Percentiles rank a stretch among this genome's conserved stretches.
phyloP scores from a whole-genome alignment of 2,797 vertebrate genomes.

The Sardinella longiceps region DNA sequence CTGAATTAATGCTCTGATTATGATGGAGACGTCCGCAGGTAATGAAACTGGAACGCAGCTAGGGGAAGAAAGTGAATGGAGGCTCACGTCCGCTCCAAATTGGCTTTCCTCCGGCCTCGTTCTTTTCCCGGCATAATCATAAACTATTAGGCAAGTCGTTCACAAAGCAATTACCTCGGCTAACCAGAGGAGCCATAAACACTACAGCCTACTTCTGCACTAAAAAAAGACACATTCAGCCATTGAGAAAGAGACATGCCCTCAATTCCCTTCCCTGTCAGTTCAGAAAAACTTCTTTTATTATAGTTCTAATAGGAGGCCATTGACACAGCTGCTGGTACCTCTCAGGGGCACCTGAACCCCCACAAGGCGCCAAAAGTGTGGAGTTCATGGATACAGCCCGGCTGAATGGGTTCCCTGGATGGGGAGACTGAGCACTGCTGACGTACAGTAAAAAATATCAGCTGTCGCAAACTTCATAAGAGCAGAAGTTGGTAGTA shows the following conservation, averaged over 20 bases:
- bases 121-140: not conserved
- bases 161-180: not conserved
- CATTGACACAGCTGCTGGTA: not conserved
- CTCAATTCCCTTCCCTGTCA: not conserved
- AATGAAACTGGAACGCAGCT: not conserved
- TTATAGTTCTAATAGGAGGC: not conserved
- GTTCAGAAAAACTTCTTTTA: not conserved
- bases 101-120: not conserved
- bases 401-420: not conserved
- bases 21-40: not conserved
- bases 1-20: not conserved
- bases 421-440: not conserved
- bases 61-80: not conserved
- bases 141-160: conserved; percentile 1
- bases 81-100: conserved; percentile 4
- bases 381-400: too few relatives aligned
- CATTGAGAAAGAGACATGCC: not conserved
- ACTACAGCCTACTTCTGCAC: not conserved
- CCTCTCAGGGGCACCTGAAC: not conserved
- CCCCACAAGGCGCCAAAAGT: not conserved
- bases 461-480: not conserved
- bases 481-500: not conserved
- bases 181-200: not conserved
- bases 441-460: not conserved
- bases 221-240: not conserved